These are phyloP conservation scores for Zoanthus sociatus DNA, from an alignment of 92 coral and sea anemone genomes.

Conservation along the genomic window DNA sequence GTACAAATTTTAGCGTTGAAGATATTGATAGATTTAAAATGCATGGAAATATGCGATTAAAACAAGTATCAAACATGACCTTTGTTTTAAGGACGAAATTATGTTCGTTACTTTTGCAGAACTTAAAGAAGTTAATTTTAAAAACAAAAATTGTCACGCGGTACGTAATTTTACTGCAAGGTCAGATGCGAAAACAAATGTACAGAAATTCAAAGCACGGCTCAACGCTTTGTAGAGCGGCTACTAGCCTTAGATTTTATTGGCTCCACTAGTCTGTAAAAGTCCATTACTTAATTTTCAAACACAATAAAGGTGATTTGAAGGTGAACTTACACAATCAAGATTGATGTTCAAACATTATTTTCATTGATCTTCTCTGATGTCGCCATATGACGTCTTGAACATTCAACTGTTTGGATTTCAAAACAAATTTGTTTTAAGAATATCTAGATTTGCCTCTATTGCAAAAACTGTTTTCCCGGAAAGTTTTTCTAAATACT, in stretches of 20 bases:
- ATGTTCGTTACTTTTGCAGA: background rate
- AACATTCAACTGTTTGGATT: too few species aligned
- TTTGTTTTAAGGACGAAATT: background rate
- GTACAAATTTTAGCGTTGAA: too few species aligned
- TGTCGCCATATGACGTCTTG: too few species aligned
- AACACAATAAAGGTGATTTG: too few species aligned
- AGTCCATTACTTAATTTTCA: too few species aligned
- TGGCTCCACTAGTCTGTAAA: too few species aligned
- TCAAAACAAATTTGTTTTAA: too few species aligned
- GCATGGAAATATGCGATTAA: background rate
- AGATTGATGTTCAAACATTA: too few species aligned
- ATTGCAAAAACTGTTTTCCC: background rate
- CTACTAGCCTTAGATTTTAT: background rate
- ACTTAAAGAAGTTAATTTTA: background rate
- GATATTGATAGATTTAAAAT: too few species aligned
- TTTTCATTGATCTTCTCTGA: too few species aligned
- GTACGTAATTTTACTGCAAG: background rate
- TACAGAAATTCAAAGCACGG: background rate
- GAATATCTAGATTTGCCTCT: too few species aligned
- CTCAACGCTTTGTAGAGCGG: background rate
- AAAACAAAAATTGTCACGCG: background rate
- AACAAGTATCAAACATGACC: background rate
- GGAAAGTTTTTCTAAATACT: conserved; percentile 1
- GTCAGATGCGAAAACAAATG: background rate
- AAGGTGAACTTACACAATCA: too few species aligned